A percentile compares a stretch with the other conserved stretches of the same genome.
phyloP scores from a whole-genome alignment of 2,888 invertebrate species.

The Acleris cristana region DNA sequence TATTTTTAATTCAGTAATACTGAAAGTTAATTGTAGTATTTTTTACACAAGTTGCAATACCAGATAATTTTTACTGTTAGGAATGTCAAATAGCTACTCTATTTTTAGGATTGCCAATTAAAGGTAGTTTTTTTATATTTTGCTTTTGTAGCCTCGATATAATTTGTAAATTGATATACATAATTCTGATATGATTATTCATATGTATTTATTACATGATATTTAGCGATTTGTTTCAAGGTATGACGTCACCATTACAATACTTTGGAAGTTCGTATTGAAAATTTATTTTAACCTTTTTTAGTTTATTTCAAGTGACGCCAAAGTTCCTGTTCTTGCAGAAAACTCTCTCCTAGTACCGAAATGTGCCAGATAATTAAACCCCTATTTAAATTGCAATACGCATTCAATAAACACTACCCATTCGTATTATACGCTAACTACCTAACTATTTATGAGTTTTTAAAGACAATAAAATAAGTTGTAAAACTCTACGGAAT shows the following conservation, averaged over 20 bases:
- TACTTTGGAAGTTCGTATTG: neutral
- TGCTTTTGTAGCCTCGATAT: conserved; percentile 10
- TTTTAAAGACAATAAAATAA: conserved; percentile 73
- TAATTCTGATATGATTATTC: conserved; percentile 50
- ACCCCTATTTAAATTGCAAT: conserved; percentile 66
- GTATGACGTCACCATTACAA: conserved; percentile 20
- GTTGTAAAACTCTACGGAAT: conserved; percentile 78
- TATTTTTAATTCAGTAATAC: conserved; percentile 31
- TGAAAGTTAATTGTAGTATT: conserved; percentile 11
- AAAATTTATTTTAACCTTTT: neutral
- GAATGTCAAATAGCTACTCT: neutral
- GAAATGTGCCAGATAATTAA: conserved; percentile 56
- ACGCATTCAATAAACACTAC: conserved; percentile 66
- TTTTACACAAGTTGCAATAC: neutral
- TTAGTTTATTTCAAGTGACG: conserved; percentile 4
- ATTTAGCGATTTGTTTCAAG: conserved; percentile 14
- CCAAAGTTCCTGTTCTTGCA: conserved; percentile 8
- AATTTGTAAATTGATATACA: conserved; percentile 30
- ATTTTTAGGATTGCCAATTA: conserved; percentile 1
- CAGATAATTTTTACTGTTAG: neutral
- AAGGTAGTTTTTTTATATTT: neutral
- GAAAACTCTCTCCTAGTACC: conserved; percentile 55
- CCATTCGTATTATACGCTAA: conserved; percentile 62
- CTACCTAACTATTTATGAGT: conserved; percentile 66
- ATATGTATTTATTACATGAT: conserved; percentile 57